These are phyloP conservation scores for Phrixothrix hirtus DNA, from an alignment of 2,888 invertebrate genomes.

Conservation along the genomic window DNA sequence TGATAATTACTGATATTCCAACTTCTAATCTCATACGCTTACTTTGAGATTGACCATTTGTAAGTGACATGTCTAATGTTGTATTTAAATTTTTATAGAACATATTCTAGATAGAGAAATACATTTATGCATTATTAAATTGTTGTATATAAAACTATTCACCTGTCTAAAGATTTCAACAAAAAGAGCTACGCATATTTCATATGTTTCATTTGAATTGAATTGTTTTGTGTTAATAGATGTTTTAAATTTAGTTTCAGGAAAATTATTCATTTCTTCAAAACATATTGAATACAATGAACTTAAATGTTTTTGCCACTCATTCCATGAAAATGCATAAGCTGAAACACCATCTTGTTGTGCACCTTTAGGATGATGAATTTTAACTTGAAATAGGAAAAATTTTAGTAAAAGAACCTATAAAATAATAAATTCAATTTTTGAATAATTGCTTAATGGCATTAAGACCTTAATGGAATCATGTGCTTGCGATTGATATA, in stretches of 20 bases:
- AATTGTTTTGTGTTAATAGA: slow-evolving; percentile 23
- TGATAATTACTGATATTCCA: slow-evolving; percentile 45
- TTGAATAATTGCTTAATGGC: slow-evolving; percentile 1
- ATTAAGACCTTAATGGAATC: slow-evolving; percentile 33
- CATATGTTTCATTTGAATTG: slow-evolving; percentile 31
- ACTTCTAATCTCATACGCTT: slow-evolving; percentile 47
- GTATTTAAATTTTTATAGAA: slow-evolving; percentile 8
- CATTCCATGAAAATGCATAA: slow-evolving; percentile 52
- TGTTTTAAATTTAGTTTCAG: slow-evolving; percentile 19
- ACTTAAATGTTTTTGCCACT: slow-evolving; percentile 55
- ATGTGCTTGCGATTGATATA: slow-evolving; percentile 41
- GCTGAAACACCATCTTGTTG: slow-evolving; percentile 45
- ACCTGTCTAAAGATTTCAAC: slow-evolving; percentile 54
- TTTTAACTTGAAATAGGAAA: slow-evolving; percentile 57
- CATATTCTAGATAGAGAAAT: too few relatives aligned
- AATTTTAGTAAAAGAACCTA: slow-evolving; percentile 56
- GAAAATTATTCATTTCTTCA: slow-evolving; percentile 40
- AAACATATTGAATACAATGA: slow-evolving; percentile 51
- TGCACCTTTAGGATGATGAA: slow-evolving; percentile 60
- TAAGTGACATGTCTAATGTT: slow-evolving; percentile 7
- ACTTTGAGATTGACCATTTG: slow-evolving; percentile 14
- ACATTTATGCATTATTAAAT: too few relatives aligned
- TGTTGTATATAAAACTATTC: slow-evolving; percentile 20
- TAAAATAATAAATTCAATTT: slow-evolving; percentile 24
- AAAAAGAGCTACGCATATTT: slow-evolving; percentile 43